Base-by-base conservation (phyloP, 35 echinoderm and acorn worm genomes). In the Holothuria glaberrima region DNA sequence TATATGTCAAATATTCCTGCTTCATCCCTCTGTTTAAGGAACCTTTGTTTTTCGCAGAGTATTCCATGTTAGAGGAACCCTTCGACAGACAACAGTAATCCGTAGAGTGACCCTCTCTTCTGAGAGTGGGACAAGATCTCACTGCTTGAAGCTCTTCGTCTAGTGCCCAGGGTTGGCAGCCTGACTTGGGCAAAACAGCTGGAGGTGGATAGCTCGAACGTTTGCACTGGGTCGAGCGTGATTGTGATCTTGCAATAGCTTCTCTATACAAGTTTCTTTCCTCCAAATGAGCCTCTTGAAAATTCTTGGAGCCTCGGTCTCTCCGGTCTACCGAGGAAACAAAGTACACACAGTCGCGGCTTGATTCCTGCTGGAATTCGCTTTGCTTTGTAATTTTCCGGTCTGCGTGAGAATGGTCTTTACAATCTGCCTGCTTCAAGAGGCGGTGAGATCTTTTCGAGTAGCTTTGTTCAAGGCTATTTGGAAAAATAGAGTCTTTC, bases 171-270 rank as follows among this genome's bases (percentile, higher is more conserved):
- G n/a, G 22, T 30, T 12, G 71, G 31, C 21, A 21, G 17, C 12
- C 28, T n/a, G 32, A 41, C 0, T 41, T 38, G 44, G 32, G 32
- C 32, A n/a, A 7, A 10, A n/a, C 71, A 32, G 44, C 71, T 41
- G 14, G 71, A 35, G 71, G 71, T 18, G 71, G 71, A 38, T 75
- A 75, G 31, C 71, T 75, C 13, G 71, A 75, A 1, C 71, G 71
- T 21, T 75, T 75, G n/a, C 31, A 10, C 13, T 38, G 9, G 22
- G 21, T 31, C 29, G 22, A 35, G 13, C 12, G 21, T 35, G 13
- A n/a, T 34, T 38, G 71, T 17, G 18, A 28, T 72, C 35, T 72
- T 34, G 19, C 29, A 72, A 17, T 19, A 30, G 29, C 28, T 19
- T 34, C 17, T 72, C 24, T 72, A 32, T 32, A 34, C 30, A 28